Evolutionary conservation across 2,797 vertebrate genomes (phyloP).

Genomic region (Paedocypris micromegethes): DNA sequence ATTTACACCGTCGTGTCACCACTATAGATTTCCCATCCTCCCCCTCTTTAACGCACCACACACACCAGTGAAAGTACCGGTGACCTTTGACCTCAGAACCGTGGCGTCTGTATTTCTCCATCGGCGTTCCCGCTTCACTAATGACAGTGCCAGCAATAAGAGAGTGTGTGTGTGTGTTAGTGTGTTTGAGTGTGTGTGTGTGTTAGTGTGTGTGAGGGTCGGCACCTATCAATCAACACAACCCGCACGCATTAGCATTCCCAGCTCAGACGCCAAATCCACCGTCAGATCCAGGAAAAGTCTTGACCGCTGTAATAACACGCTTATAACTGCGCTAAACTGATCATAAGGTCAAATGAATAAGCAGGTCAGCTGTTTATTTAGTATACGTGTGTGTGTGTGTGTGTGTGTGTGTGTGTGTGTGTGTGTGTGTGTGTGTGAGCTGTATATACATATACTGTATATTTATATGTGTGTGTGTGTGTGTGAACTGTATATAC

Average conservation of each 20-base stretch:
- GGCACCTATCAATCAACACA: constrained; percentile 27
- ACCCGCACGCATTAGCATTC: constrained; percentile 18
- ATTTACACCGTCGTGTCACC: constrained; percentile 19
- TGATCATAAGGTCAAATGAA: too few relatives aligned
- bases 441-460: too few relatives aligned
- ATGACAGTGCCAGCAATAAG: constrained; percentile 2
- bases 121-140: constrained; percentile 13
- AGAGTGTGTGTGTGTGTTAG: constrained; percentile 10
- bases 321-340: too few relatives aligned
- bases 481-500: too few relatives aligned
- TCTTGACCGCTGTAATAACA: too few relatives aligned
- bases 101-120: constrained; percentile 21
- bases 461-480: too few relatives aligned
- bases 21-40: constrained; percentile 23
- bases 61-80: constrained; percentile 1
- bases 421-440: too few relatives aligned
- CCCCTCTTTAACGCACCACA: background rate
- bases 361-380: too few relatives aligned
- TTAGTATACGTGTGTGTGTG: too few relatives aligned
- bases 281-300: too few relatives aligned
- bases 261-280: constrained; percentile 10
- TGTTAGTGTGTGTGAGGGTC: constrained; percentile 18
- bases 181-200: background rate
- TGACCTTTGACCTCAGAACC: constrained; percentile 30
- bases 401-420: too few relatives aligned